phyloP scores from a whole-genome alignment of 2,888 invertebrate genomes.

The Frankliniella intonsa region DNA sequence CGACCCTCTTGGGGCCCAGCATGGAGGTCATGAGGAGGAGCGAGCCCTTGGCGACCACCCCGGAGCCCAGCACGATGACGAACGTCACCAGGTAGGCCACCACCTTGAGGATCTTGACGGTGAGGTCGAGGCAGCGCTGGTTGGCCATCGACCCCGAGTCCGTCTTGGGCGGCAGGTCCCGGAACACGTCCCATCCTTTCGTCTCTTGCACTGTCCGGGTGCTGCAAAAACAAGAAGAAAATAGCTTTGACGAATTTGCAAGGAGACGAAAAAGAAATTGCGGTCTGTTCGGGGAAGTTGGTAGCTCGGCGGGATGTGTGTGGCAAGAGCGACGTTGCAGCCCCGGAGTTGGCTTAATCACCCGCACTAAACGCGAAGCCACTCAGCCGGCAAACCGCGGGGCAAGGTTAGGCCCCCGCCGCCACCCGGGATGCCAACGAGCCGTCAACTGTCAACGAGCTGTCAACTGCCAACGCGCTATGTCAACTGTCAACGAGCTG shows the following conservation, averaged over 20 bases:
- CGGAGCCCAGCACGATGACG: slow-evolving; percentile 74
- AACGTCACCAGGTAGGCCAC: slow-evolving; percentile 82
- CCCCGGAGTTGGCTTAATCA: background rate
- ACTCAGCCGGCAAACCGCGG: background rate
- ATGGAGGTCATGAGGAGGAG: slow-evolving; percentile 91
- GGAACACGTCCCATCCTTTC: slow-evolving; percentile 96
- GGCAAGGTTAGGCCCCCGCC: background rate
- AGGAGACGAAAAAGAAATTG: background rate
- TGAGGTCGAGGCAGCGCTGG: slow-evolving; percentile 79
- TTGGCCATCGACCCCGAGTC: slow-evolving; percentile 85
- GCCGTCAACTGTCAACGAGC: background rate
- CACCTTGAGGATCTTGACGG: slow-evolving; percentile 77
- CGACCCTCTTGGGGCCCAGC: slow-evolving; percentile 65
- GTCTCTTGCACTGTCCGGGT: slow-evolving; percentile 79
- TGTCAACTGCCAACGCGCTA: background rate
- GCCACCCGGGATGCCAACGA: too few species aligned
- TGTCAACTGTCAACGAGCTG: background rate
- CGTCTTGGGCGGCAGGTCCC: slow-evolving; percentile 83
- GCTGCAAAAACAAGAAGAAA: slow-evolving; percentile 50
- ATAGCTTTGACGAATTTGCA: background rate
- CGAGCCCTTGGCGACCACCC: slow-evolving; percentile 83
- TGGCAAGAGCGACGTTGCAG: background rate
- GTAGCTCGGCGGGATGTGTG: background rate
- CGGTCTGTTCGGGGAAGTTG: background rate
- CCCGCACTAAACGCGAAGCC: background rate